Evolutionary conservation across 2,113 vertebrate species (phyloP).

Genomic region (Heterotis niloticus): DNA sequence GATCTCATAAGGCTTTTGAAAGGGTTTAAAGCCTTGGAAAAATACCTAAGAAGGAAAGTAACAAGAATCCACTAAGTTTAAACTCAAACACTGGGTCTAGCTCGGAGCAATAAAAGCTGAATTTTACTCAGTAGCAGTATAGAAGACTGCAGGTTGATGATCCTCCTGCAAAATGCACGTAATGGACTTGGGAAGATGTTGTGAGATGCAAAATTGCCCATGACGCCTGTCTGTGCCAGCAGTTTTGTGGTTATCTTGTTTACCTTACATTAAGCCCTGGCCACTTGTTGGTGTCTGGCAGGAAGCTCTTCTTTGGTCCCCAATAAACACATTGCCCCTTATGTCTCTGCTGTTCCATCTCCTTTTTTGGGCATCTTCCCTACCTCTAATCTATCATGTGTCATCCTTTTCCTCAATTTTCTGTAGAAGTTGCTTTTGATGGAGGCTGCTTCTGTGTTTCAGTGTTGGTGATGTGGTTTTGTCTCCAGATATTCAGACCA

Average conservation of each 20-base stretch:
- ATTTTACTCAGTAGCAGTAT: no score
- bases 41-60: no score
- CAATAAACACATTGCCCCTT: background rate
- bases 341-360: background rate
- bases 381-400: background rate
- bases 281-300: background rate
- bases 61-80: no score
- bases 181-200: background rate
- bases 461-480: background rate
- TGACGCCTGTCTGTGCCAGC: background rate
- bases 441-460: background rate
- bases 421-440: background rate
- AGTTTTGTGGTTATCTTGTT: background rate
- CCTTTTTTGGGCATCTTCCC: no score
- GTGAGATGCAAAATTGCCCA: background rate
- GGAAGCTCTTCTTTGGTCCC: background rate
- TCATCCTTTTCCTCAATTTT: background rate
- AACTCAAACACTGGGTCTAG: no score
- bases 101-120: no score
- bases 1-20: no score
- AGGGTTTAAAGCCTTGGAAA: no score
- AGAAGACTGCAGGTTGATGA: no score
- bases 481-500: background rate
- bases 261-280: background rate
- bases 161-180: background rate